These are phyloP conservation scores for Orthosia cruda DNA, from an alignment of 2,888 invertebrate species.

Conservation along the genomic window DNA sequence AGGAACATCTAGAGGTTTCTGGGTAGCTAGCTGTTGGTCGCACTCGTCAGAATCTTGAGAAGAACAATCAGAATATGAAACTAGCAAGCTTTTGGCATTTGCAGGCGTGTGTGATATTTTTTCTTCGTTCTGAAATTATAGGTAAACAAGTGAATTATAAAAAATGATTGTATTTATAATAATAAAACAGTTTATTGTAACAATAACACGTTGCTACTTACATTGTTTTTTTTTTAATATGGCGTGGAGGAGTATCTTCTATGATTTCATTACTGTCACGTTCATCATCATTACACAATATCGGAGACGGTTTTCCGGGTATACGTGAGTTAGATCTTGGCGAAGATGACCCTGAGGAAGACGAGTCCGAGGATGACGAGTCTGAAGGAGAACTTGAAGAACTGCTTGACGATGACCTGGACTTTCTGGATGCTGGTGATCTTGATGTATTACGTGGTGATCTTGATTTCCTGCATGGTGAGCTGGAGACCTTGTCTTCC, in stretches of 20 bases:
- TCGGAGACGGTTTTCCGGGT: neutral
- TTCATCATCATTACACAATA: neutral
- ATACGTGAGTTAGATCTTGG: neutral
- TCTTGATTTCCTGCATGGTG: no score
- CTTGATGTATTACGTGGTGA: no score
- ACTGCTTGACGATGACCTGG: neutral
- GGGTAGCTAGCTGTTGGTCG: neutral
- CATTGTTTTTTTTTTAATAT: neutral
- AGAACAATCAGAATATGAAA: neutral
- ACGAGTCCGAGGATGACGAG: neutral
- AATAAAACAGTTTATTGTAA: neutral
- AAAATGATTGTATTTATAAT: neutral
- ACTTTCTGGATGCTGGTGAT: no score
- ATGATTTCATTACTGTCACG: neutral
- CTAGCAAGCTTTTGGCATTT: neutral
- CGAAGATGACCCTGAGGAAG: neutral
- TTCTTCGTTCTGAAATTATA: neutral
- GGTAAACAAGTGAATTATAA: neutral
- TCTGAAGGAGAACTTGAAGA: neutral
- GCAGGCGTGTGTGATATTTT: conserved; percentile 1
- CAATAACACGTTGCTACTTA: neutral
- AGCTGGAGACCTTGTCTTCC: no score
- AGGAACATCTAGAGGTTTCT: conserved; percentile 1
- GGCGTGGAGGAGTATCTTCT: neutral
- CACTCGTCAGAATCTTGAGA: neutral